Percentiles rank a stretch among this genome's conserved stretches.
These are phyloP conservation scores for Agriopis leucophaearia DNA, from an alignment of 2,888 invertebrate genomes.

Conservation along the genomic window DNA sequence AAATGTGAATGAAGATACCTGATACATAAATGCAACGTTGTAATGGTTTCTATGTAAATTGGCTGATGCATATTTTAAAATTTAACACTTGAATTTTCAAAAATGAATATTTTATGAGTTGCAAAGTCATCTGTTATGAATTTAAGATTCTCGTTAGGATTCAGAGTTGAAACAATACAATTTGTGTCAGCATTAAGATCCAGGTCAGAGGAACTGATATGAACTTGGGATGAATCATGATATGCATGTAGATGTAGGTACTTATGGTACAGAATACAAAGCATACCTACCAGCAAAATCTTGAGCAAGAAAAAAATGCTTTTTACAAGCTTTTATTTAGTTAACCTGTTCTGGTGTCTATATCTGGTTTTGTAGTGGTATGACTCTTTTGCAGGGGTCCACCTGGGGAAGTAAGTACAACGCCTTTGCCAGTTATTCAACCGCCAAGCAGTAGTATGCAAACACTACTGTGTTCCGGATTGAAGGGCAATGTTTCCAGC, in stretches of 20 bases:
- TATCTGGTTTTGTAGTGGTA: no score
- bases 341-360: no score
- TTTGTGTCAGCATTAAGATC: slow-evolving; percentile 16
- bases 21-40: slow-evolving; percentile 6
- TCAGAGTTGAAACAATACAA: slow-evolving; percentile 1
- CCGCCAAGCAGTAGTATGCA: no score
- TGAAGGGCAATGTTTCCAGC: no score
- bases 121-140: slow-evolving; percentile 21
- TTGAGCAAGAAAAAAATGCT: no score
- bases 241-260: slow-evolving; percentile 1
- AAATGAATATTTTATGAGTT: slow-evolving; percentile 24
- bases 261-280: background rate
- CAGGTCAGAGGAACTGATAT: slow-evolving; percentile 20
- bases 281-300: no score
- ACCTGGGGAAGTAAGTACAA: no score
- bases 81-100: slow-evolving; percentile 9
- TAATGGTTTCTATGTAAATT: slow-evolving; percentile 10
- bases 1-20: background rate
- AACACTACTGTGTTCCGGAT: no score
- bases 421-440: no score
- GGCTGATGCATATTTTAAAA: slow-evolving; percentile 15
- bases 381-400: no score
- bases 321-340: no score
- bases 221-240: slow-evolving; percentile 20
- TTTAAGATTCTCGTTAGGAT: slow-evolving; percentile 7